Percentiles rank a stretch among this genome's conserved stretches.
Evolutionary conservation across 2,113 vertebrate genomes (phyloP).

Genomic region (Pontoporia blainvillei): DNA sequence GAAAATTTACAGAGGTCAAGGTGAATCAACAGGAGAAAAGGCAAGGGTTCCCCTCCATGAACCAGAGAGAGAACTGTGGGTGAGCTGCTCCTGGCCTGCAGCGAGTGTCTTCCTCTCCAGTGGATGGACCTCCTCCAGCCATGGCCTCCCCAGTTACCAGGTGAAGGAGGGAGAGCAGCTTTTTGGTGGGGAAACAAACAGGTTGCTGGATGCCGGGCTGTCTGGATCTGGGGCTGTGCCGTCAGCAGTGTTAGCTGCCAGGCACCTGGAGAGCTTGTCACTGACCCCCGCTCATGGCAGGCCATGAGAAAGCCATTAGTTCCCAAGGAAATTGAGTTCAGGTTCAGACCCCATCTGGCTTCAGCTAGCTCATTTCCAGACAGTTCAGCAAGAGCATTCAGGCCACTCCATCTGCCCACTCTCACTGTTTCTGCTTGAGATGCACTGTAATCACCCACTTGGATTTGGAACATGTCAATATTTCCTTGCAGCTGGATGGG

Average conservation of each 20-base stretch:
- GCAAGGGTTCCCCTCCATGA: not conserved
- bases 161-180: not conserved
- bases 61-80: not conserved
- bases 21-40: not conserved
- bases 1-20: not conserved
- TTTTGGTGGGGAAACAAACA: not conserved
- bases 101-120: not conserved
- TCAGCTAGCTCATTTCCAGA: not conserved
- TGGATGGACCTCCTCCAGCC: not conserved
- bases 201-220: not conserved
- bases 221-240: not conserved
- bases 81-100: not conserved
- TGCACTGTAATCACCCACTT: not conserved
- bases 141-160: not conserved
- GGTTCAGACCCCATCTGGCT: not conserved
- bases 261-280: not conserved
- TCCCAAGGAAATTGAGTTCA: not conserved
- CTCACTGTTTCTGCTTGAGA: not conserved
- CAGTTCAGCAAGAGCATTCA: not conserved
- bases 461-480: not conserved
- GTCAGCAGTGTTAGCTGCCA: not conserved
- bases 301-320: not conserved
- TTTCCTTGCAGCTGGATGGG: not conserved
- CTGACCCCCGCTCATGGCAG: accelerated
- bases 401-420: not conserved